These are phyloP conservation scores for Plemyria rubiginata DNA, from an alignment of 2,888 invertebrate species.

Conservation along the genomic window DNA sequence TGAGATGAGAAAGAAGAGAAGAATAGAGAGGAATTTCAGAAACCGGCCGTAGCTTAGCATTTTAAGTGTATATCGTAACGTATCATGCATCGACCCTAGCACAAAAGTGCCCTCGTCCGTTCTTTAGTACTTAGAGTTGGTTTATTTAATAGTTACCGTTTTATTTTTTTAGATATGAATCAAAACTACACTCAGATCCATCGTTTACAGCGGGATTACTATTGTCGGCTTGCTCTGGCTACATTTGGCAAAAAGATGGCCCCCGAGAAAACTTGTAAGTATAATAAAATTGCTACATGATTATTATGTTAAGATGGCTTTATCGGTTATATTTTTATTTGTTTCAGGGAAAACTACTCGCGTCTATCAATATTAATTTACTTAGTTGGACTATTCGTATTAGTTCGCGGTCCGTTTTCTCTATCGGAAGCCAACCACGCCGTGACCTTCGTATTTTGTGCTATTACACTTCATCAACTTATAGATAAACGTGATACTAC, in stretches of 20 bases:
- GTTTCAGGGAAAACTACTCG: conserved; percentile 20
- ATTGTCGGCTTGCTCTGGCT: conserved; percentile 84
- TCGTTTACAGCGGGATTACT: conserved; percentile 84
- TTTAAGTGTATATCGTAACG: too few relatives aligned
- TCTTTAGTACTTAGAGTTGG: too few relatives aligned
- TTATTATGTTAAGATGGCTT: too few relatives aligned
- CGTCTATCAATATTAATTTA: conserved; percentile 73
- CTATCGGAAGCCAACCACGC: conserved; percentile 85
- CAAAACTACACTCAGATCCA: conserved; percentile 86
- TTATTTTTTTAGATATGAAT: conserved; percentile 73
- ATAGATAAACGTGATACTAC: conserved; percentile 3
- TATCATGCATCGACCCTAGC: too few relatives aligned
- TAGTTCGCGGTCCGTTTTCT: conserved; percentile 86
- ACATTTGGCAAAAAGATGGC: conserved; percentile 88
- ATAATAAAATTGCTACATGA: background rate
- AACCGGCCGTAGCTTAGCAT: too few relatives aligned
- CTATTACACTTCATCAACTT: conserved; percentile 23
- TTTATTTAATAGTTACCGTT: background rate
- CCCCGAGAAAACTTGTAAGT: conserved; percentile 87
- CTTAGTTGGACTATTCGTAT: conserved; percentile 78
- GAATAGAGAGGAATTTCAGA: too few relatives aligned
- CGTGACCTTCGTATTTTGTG: conserved; percentile 8
- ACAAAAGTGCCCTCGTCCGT: too few relatives aligned
- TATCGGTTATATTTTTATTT: too few relatives aligned
- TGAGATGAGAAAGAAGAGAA: too few relatives aligned